Evolutionary conservation across 2,888 invertebrate species (phyloP).

Genomic region (Pseudolycoriella hygida): DNA sequence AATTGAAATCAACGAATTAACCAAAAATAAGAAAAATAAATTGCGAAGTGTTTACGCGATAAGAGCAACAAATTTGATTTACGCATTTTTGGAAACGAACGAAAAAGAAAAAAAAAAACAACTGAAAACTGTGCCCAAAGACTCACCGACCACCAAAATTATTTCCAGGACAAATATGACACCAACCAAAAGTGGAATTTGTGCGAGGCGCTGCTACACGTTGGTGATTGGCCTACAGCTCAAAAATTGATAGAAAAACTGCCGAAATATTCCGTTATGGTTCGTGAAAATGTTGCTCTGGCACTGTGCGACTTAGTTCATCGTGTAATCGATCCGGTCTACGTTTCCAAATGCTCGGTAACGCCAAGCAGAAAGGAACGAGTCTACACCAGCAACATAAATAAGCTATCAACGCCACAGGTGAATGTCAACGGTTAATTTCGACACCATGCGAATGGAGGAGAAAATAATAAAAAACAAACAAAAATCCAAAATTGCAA

Average conservation of each 20-base stretch:
- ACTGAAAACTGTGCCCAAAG: no score
- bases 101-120: no score
- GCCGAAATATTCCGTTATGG: constrained; percentile 63
- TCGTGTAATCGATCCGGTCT: constrained; percentile 70
- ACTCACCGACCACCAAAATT: no score
- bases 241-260: constrained; percentile 60
- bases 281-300: constrained; percentile 58
- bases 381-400: not conserved
- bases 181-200: constrained; percentile 87
- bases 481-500: no score
- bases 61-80: no score
- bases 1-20: no score
- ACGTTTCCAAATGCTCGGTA: constrained; percentile 59
- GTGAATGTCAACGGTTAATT: constrained; percentile 40
- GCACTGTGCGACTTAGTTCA: constrained; percentile 68
- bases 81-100: no score
- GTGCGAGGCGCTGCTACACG: constrained; percentile 68
- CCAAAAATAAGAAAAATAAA: no score
- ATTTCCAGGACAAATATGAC: constrained; percentile 20
- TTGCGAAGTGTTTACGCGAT: no score
- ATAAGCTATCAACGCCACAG: constrained; percentile 29
- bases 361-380: constrained; percentile 44
- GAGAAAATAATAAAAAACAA: no score
- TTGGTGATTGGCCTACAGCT: constrained; percentile 85
- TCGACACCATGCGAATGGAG: not conserved